Conservation (phyloP, 2,888 invertebrate species). For the Drosophila anomelani region DNA sequence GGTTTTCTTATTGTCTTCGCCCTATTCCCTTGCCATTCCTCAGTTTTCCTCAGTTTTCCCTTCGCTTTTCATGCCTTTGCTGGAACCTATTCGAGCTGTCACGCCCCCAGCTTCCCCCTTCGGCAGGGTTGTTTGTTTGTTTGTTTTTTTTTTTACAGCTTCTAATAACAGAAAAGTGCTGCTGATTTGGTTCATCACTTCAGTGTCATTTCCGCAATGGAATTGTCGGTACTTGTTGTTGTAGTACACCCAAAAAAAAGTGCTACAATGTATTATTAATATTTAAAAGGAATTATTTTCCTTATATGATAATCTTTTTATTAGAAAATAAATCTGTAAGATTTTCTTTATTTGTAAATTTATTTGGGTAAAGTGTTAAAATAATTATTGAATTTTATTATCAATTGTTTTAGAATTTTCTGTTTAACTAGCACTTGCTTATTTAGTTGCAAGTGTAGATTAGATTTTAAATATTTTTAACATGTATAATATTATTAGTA, state of each 20-base stretch:
- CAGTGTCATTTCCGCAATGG: conserved; percentile 64
- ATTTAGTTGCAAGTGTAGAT: no score
- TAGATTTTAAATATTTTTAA: no score
- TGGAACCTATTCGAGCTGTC: conserved; percentile 32
- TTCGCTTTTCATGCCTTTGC: conserved; percentile 19
- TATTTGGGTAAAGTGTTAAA: no score
- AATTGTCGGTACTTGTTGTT: conserved; percentile 46
- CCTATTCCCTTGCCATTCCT: neutral
- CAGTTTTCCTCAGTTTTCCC: neutral
- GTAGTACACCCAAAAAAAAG: neutral
- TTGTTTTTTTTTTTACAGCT: conserved; percentile 64
- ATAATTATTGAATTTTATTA: no score
- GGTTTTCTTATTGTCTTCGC: conserved; percentile 19
- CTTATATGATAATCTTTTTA: no score
- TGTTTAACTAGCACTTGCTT: no score
- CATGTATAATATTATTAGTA: no score
- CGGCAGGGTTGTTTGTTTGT: conserved; percentile 26
- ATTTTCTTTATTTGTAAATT: no score
- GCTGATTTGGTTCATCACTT: conserved; percentile 77
- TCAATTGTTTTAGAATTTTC: no score
- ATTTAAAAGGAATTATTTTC: neutral
- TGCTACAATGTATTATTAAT: no score
- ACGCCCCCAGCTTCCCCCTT: conserved; percentile 27
- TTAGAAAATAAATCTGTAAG: no score
- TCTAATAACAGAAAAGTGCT: conserved; percentile 74